A percentile compares a stretch with the other conserved stretches of the same genome.
Evolutionary conservation across 2,797 vertebrate genomes (phyloP).

Genomic region (Lates japonicus): DNA sequence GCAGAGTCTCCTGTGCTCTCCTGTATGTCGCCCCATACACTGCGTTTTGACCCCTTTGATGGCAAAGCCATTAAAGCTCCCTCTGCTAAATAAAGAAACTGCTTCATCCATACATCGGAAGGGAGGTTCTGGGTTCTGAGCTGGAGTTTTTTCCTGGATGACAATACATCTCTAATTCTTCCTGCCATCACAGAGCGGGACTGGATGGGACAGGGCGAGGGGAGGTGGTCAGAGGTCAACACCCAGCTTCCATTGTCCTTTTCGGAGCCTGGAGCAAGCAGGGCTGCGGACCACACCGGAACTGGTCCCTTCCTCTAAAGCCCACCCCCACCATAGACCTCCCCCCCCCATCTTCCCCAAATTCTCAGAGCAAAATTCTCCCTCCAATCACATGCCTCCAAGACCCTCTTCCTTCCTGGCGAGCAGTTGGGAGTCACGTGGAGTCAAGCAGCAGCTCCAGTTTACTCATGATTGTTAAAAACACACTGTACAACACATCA

Average conservation of each 20-base stretch:
- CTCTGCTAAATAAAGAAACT: constrained; percentile 76
- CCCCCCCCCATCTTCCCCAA: constrained; percentile 38
- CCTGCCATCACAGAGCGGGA: constrained; percentile 72
- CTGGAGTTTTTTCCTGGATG: constrained; percentile 76
- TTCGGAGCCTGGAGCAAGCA: constrained; percentile 37
- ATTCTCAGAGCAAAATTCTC: constrained; percentile 29
- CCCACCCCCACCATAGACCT: neutral
- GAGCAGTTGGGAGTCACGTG: constrained; percentile 58
- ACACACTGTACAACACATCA: constrained; percentile 55
- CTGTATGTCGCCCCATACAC: neutral
- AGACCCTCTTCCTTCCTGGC: constrained; percentile 77
- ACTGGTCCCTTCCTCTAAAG: constrained; percentile 67
- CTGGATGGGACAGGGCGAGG: constrained; percentile 35
- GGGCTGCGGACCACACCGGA: constrained; percentile 61
- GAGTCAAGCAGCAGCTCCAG: constrained; percentile 29
- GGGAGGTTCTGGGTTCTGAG: constrained; percentile 70
- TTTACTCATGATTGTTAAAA: constrained; percentile 50
- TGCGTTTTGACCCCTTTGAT: constrained; percentile 35
- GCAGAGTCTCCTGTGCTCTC: constrained; percentile 2
- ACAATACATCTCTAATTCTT: constrained; percentile 71
- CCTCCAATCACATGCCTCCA: constrained; percentile 74
- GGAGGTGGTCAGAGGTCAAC: constrained; percentile 72
- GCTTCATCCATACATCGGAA: constrained; percentile 71
- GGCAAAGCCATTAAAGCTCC: constrained; percentile 40
- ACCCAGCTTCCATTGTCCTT: constrained; percentile 80